Conservation (phyloP, 2,797 vertebrate species). For the Eulemur albifrons region DNA sequence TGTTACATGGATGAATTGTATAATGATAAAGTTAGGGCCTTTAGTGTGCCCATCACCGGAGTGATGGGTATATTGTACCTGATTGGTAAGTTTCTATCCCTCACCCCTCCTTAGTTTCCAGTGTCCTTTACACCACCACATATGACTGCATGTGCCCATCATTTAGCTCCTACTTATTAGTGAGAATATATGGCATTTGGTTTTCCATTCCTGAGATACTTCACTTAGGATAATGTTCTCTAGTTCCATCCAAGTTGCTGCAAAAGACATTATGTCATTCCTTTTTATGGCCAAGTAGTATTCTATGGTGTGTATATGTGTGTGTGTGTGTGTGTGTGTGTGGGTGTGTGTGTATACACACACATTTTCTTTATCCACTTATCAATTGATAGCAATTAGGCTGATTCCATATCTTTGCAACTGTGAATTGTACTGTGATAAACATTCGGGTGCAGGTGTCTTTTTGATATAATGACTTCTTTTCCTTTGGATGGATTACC, state of each 20-base stretch:
- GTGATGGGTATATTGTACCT: not conserved
- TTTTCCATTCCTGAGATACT: not conserved
- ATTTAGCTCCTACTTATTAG: not conserved
- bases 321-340: no score
- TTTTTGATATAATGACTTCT: no score
- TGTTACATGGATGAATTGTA: not conserved
- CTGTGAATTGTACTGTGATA: no score
- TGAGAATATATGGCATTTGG: not conserved
- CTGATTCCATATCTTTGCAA: no score
- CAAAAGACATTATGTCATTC: not conserved
- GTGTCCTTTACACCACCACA: not conserved
- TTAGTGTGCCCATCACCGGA: not conserved
- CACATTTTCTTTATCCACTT: no score
- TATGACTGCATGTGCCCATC: not conserved
- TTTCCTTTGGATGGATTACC: no score
- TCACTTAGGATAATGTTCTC: not conserved
- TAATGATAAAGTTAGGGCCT: not conserved
- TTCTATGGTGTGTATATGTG: no score
- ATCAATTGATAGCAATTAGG: no score
- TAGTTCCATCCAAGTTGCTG: not conserved
- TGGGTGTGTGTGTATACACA: no score
- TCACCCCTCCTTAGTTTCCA: not conserved
- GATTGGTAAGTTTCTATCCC: not conserved
- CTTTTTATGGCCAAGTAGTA: not conserved
- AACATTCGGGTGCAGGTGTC: no score